These are phyloP conservation scores for Oreortyx pictus DNA, from an alignment of 2,797 vertebrate genomes.

Conservation along the genomic window DNA sequence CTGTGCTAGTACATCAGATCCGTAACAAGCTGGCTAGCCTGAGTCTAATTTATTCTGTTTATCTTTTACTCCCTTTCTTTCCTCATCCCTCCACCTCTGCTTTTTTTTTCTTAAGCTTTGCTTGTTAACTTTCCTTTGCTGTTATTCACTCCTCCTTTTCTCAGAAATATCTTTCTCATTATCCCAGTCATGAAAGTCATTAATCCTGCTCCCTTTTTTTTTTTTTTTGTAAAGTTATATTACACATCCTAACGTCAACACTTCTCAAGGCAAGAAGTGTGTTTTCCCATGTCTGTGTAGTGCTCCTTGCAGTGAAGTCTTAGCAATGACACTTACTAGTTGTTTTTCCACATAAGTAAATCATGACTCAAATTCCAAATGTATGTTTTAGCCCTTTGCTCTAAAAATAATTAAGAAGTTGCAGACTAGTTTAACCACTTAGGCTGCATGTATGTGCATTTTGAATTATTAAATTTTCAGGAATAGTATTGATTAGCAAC, in stretches of 20 bases:
- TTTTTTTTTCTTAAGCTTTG: neutral
- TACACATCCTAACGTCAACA: neutral
- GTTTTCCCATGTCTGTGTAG: neutral
- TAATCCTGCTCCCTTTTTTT: neutral
- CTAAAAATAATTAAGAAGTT: neutral
- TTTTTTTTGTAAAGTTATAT: neutral
- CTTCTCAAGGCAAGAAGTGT: neutral
- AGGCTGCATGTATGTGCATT: rapidly evolving
- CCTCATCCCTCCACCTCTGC: neutral
- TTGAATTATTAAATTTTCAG: neutral
- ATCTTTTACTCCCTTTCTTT: neutral
- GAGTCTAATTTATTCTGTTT: neutral
- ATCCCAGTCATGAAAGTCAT: neutral
- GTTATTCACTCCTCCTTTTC: neutral
- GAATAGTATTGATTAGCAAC: neutral
- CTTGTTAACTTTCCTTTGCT: neutral
- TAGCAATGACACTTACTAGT: neutral
- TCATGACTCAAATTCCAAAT: neutral
- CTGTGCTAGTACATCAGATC: neutral
- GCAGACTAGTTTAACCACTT: neutral
- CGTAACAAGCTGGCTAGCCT: neutral
- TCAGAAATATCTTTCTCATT: neutral
- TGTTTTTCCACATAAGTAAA: rapidly evolving
- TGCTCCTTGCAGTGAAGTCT: neutral
- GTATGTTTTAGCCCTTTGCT: neutral